Conservation (phyloP, 23 tunicate genomes). For the Oikopleura albicans region DNA sequence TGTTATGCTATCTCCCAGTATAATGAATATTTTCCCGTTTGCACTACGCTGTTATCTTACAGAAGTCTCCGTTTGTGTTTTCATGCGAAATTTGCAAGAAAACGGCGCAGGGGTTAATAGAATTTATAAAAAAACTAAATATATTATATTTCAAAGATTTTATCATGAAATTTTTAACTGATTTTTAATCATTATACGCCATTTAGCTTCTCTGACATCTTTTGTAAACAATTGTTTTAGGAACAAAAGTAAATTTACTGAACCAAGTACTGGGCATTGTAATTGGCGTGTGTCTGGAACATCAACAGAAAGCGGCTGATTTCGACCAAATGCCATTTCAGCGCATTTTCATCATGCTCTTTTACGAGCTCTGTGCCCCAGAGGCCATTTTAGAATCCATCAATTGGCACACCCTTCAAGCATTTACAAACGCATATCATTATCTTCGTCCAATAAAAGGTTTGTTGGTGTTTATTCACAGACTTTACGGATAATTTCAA, state of each 20-base stretch:
- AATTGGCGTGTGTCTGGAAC: constrained; percentile 74
- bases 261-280: constrained; percentile 90
- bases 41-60: no score
- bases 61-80: no score
- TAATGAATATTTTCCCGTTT: no score
- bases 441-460: constrained; percentile 65
- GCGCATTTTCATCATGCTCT: constrained; percentile 88
- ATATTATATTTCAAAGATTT: no score
- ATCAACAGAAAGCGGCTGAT: constrained; percentile 51
- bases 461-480: no score
- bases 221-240: constrained; percentile 14
- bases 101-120: no score
- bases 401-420: constrained; percentile 75
- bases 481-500: no score
- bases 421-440: constrained; percentile 95
- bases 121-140: no score
- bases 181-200: no score
- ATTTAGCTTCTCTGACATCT: neutral
- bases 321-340: constrained; percentile 99
- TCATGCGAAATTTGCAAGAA: no score
- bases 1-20: no score
- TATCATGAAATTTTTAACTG: no score
- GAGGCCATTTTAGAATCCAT: constrained; percentile 76
- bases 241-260: constrained; percentile 60
- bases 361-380: constrained; percentile 75